Evolutionary conservation across 2,113 vertebrate species (phyloP), one percentile per base, ranked within the genome.

Genomic region (Python bivittatus): DNA sequence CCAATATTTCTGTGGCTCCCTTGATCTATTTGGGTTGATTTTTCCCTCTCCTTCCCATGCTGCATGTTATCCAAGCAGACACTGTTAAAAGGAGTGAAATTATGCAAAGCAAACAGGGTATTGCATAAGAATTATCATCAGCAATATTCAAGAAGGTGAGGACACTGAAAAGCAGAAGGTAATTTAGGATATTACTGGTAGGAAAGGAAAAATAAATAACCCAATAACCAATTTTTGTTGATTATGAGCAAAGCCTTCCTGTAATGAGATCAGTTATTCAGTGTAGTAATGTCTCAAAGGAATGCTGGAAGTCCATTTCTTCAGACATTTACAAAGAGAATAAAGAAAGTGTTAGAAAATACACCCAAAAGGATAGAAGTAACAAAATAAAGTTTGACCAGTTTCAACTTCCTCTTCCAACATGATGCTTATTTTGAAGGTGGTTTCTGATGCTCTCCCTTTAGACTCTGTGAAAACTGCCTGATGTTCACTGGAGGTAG

Each of bases 201-300:
- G 27, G 54, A 42, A 64, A 48, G 91, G 89, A 9, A 90, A 86
- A 22, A n/a, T 20, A 84, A 90, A 90, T 91, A 72, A 2, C n/a
- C 27, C 89, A 94, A 88, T 56, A 94, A 86, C 93, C 92, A 92
- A 93, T 94, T 94, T 94, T 91, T 58, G 29, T 88, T 52, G 52
- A 92, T 91, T 92, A 93, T 92, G 92, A 94, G 89, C 92, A 93
- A 92, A 94, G 94, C 83, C 3, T 68, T 15, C 88, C 94, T 94
- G 93, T 94, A 94, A 88, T 42, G 90, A 84, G 79, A 92, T 83
- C 72, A 57, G 53, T 90, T 84, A 90, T 84, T 90, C 89, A 53
- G 90, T 44, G 42, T 83, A 93, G 93, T 92, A 91, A 93, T 61
- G 91, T 91, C 94, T 90, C 0, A 90, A 94, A 93, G 94, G 95